Evolutionary conservation across 2,797 vertebrate genomes (phyloP), one percentile per base, ranked within the genome.

Genomic region (Sebastes trivittatus): DNA sequence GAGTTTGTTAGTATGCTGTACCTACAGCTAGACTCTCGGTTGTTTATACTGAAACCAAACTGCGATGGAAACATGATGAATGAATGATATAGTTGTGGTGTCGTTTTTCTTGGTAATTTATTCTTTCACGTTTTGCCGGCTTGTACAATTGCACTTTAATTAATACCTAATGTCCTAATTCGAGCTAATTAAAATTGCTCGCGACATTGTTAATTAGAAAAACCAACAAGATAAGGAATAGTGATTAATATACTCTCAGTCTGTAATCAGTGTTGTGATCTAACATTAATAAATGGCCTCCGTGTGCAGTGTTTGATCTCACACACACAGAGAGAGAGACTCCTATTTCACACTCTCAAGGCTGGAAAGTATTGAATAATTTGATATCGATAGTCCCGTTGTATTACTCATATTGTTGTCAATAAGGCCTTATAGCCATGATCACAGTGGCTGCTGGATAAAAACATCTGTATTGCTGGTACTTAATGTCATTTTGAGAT

Each of bases 171-270:
- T 68, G 46, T 83, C 30, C 73, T 72, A 54, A 87, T 87, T 88
- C 80, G 60, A 74, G 75, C 61, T 83, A 75, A 86, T 89, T 79
- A 72, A 65, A 85, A 75, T 63, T 72, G 65, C 82, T 88, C 55
- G n/a, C 81, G 68, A 65, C 70, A 52, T 75, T 87, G 75, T 78
- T 90, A 87, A 92, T 93, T 89, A 87, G 56, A 77, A 79, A 87
- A 76, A 68, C 11, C 52, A 80, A 86, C 55, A 56, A 88, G 82
- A 90, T 86, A 83, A 80, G 52, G 76, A 42, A 36, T 38, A 42
- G 65, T 55, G 75, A 90, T 91, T 84, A 83, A 75, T 86, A 69
- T 64, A 70, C 72, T 85, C 22, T 75, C 65, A n/a, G 73, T 55
- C 42, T 75, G 27, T 42, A 69, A 77, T 88, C 78, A 72, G 62